Evolutionary conservation across 1,140 invertebrate species (phyloP).

Genomic region (Thalassaphorura encarpata): DNA sequence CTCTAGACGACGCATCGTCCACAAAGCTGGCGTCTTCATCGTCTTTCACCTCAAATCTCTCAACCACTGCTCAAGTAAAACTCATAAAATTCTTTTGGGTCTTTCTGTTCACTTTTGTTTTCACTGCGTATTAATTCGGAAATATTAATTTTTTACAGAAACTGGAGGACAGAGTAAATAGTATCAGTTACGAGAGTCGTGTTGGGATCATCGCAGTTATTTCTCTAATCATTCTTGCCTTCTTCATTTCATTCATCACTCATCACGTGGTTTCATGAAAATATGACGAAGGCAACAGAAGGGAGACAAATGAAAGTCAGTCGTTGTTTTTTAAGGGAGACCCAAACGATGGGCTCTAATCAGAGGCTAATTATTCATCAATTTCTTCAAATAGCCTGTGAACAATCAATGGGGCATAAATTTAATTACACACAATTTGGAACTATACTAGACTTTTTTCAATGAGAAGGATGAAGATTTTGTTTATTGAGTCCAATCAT

Average conservation of each 20-base stretch:
- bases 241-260: slow-evolving; percentile 29
- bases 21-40: slow-evolving; percentile 19
- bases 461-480: background rate
- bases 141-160: slow-evolving; percentile 18
- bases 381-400: background rate
- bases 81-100: slow-evolving; percentile 12
- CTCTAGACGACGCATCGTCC: slow-evolving; percentile 4
- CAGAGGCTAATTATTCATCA: background rate
- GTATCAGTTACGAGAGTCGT: slow-evolving; percentile 29
- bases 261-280: slow-evolving; percentile 31
- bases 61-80: slow-evolving; percentile 18
- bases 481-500: background rate
- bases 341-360: background rate
- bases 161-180: slow-evolving; percentile 27
- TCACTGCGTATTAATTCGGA: background rate
- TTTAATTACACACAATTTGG: background rate
- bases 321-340: too few relatives aligned
- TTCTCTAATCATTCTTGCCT: slow-evolving; percentile 29
- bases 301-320: background rate
- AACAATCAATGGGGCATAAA: background rate
- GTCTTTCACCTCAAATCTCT: slow-evolving; percentile 23
- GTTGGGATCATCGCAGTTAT: slow-evolving; percentile 31
- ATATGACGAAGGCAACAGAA: background rate
- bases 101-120: background rate
- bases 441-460: background rate